Evolutionary conservation across 2,797 vertebrate genomes (phyloP), one percentile per base, ranked within the genome.

Genomic region (Chrosomus eos): DNA sequence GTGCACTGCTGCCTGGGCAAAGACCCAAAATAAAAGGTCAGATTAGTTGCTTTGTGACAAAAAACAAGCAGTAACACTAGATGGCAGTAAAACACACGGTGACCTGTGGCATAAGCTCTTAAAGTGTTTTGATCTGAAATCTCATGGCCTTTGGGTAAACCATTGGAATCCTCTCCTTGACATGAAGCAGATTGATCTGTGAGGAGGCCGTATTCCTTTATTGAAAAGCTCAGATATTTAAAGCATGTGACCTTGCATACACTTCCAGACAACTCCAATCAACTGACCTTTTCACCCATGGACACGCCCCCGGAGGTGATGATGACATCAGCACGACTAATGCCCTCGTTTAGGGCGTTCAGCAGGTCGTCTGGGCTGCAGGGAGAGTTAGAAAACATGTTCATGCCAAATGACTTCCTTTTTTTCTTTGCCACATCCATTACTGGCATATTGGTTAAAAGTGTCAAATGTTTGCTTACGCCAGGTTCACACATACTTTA

Each of bases 241-340:
- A 68, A 70, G 53, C 53, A 72, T 45, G 80, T 81, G 67, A 31
- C 80, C 36, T 81, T 72, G 58, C 28, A 62, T 64, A 11, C 60
- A 70, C 51, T 72, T 71, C 51, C 36, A 43, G 36, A 48, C 68
- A 45, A 72, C 48, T 53, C 68, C 26, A 53, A 58, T 70, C n/a
- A 80, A 71, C 92, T 90, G 95, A 99, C 98, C 97, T 99, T 99
- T 93, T 99, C 98, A 84, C 98, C 98, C 98, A 99, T 99, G 85
- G 98, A 99, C 89, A 99, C 98, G 1, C 98, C 98, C 89, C 98
- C 98, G 91, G 98, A 99, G 87, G 98, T 99, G 95, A 99, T 99
- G 95, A 99, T 99, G 94, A 99, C 98, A 90, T 99, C 98, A 82
- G 98, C 98, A 83, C 97, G 98, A 91, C 97, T 99, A 93, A 99